Percentiles rank a stretch among this genome's conserved stretches.
Conservation (phyloP, 2,113 vertebrate genomes). For the Speoplatyrhinus poulsoni region DNA sequence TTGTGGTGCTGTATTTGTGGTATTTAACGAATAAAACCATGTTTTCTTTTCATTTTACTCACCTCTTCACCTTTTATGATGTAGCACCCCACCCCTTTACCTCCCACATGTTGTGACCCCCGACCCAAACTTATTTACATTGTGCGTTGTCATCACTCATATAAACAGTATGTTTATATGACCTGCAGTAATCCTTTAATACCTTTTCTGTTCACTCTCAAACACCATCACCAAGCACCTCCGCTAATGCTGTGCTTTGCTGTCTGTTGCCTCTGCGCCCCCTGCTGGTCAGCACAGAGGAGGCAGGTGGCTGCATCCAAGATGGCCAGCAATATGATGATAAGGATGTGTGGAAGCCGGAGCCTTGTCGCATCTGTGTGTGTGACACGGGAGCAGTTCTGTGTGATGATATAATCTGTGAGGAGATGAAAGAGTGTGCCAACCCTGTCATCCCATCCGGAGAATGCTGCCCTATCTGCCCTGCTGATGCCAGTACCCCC, state of each 20-base stretch:
- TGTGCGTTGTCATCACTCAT: constrained; percentile 23
- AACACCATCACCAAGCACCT: background rate
- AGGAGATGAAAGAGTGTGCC: constrained; percentile 88
- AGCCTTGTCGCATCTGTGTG: constrained; percentile 94
- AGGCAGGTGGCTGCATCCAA: constrained; percentile 87
- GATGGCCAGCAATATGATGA: constrained; percentile 88
- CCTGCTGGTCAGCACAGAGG: constrained; percentile 78
- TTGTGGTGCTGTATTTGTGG: background rate
- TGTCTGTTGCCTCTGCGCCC: constrained; percentile 33
- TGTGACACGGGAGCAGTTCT: constrained; percentile 91
- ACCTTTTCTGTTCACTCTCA: background rate
- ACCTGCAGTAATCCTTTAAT: constrained; percentile 8
- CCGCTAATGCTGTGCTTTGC: constrained; percentile 41
- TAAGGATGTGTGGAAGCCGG: constrained; percentile 97
- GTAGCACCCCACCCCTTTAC: constrained; percentile 11
- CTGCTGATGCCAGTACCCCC: constrained; percentile 79
- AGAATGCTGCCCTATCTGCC: constrained; percentile 96
- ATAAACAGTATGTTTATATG: constrained; percentile 6
- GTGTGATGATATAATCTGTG: constrained; percentile 96
- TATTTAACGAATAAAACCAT: constrained; percentile 33
- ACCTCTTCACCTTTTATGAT: constrained; percentile 15
- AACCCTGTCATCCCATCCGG: constrained; percentile 89
- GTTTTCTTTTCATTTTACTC: background rate
- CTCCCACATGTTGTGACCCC: constrained; percentile 22
- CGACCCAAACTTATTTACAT: constrained; percentile 24